Base-by-base conservation (phyloP, 53 echinoderm and acorn worm species). In the Astropecten irregularis region DNA sequence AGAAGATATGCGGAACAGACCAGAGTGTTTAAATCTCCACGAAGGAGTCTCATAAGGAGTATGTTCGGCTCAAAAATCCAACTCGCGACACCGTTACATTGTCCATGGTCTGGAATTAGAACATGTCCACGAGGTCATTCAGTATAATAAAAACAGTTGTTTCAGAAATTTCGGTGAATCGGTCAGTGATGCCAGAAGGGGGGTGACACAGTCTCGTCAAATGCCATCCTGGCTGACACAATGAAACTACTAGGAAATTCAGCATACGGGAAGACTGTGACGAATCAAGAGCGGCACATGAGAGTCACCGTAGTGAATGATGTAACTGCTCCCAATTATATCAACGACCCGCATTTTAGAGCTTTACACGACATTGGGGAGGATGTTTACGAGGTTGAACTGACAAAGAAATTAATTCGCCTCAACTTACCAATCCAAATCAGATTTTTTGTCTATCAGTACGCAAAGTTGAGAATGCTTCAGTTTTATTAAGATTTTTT, bases 401-500 rank as follows among this genome's bases (percentile, higher is more conserved):
- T 82, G 25, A 55, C 50, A 0, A 88, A 88, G 34, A 62, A 40
- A 30, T 33, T 48, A 7, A 18, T 63, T 0, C 34, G 11, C 40
- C 31, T 35, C 1, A 83, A 87, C 60, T 83, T 88, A 0, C 91
- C 91, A 7, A 13, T 77, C 3, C 91, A 88, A 22, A 91, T 87
- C 23, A 76, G 87, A 25, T 69, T 74, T 39, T 87, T 84, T 59
- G 83, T 91, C 4, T 91, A 91, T 27, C 91, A 91, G 51, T 87
- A 87, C 20, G 91, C 91, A 1, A 87, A 87, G 33, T 21, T 91
- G 9, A 54, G 83, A 21, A 88, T 91, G 91, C 49, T 91, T 22
- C 51, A 91, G 46, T 91, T 87, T 71, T 91, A 91, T 61, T 91
- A 70, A 25, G 87, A 91, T 35, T 87, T 91, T 51, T 60, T 91